Evolutionary conservation across 2,113 vertebrate species (phyloP), one percentile per base, ranked within the genome.

Genomic region (Lichenostomus cassidix): DNA sequence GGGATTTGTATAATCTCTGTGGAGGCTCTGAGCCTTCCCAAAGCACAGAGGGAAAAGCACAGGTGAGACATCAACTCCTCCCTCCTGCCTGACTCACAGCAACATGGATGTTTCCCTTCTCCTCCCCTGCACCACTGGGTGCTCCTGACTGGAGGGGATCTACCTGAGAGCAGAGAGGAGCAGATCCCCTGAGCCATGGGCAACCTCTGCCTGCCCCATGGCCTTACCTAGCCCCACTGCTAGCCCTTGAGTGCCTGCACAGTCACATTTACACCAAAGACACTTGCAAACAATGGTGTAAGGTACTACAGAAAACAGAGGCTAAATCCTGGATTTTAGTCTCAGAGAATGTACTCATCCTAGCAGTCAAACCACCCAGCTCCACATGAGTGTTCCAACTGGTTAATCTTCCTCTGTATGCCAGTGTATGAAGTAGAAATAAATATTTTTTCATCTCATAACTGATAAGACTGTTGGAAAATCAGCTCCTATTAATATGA

Each of bases 131-230:
- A 10, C 39, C 39, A 39, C 39, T 39, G 39, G 39, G 39, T 39
- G 39, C 39, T 39, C 39, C 39, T 39, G 39, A 37, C 8, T 37
- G 37, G 37, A 37, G 37, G 37, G 37, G 37, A 39, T 39, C 39
- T 39, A 12, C 39, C 39, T 39, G 39, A 39, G 39, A 39, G 39
- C 39, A 46, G 80, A 47, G 39, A 44, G 37, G 64, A 84, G 28
- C 67, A 31, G 7, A 4, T 15, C 1, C 58, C 46, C 39, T 15
- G 15, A 37, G 39, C 12, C 27, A 46, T 21, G 1, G 14, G 20
- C 65, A 29, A 19, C 27, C 42, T 49, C 44, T 13, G 3, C 37
- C 55, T 89, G 39, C 63, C 22, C 16, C 0, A 0, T 7, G 6
- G 22, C 10, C 24, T 52, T 15, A 33, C 3, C 31, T 3, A 15